Base-by-base conservation (phyloP, 2,113 vertebrate species). In the Cisticola juncidis region DNA sequence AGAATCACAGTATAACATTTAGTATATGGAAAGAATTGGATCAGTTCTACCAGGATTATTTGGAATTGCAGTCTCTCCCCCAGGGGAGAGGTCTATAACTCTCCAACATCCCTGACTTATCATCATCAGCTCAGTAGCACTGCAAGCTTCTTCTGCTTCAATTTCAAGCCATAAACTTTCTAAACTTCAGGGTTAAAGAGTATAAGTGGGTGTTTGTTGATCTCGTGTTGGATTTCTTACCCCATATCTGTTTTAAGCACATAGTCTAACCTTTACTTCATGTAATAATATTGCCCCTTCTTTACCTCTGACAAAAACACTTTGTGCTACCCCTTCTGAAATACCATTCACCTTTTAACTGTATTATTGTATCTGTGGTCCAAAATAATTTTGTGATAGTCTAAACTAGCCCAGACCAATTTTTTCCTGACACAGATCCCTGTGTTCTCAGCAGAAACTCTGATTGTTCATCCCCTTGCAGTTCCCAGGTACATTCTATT, bases 171-270 rank as follows among this genome's bases (percentile, higher is more conserved):
- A 78, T 12, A 50, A 26, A 20, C 36, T 81, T 84, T 57, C 40
- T 28, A 47, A 47, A 71, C 5, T 74, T 19, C 2, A 6, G 11
- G 3, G 4, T 23, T 84, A n/a, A n/a, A n/a, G n/a, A n/a, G n/a
- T n/a, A n/a, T n/a, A 72, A 66, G 6, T 24, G 16, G 3, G 1
- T 0, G 9, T 45, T 35, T 48, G 7, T 13, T 65, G 6, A 4
- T 35, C 35, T 60, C 9, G 0, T 26, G 20, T 20, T 54, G 12
- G 9, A 36, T 13, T 76, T 81, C 31, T 47, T 26, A 15, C 4
- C 20, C 14, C 13, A n/a, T 69, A 86, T 92, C 44, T 92, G 8
- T 58, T 78, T 87, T 26, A 81, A 74, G 14, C 7, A 51, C 4
- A 2, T 11, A 7, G 9, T 12, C 48, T 81, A 74, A 81, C 4